Percentiles rank a stretch among this genome's conserved stretches.
These are phyloP conservation scores for Hetaerina titia DNA, from an alignment of 2,888 invertebrate genomes.

Conservation along the genomic window DNA sequence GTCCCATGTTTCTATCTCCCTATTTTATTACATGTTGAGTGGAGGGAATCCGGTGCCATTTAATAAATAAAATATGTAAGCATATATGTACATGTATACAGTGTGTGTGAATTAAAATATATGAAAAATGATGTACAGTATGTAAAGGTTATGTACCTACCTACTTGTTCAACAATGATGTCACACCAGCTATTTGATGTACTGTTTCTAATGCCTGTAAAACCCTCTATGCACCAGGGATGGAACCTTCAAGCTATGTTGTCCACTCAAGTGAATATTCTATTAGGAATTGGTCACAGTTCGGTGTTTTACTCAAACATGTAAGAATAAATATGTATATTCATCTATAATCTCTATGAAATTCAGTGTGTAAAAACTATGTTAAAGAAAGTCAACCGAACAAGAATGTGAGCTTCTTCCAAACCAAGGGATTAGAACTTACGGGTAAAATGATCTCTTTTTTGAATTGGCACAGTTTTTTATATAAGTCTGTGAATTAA, in stretches of 20 bases:
- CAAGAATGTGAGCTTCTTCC: neutral
- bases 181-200: neutral
- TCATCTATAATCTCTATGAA: neutral
- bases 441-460: constrained; percentile 10
- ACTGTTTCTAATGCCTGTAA: neutral
- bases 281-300: neutral
- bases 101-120: neutral
- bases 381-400: neutral
- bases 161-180: neutral
- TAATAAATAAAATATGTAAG: too few species aligned
- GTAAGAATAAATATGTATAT: neutral
- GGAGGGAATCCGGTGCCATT: too few species aligned
- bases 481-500: neutral
- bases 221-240: neutral
- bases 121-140: neutral
- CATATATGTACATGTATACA: too few species aligned
- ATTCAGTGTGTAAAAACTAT: neutral
- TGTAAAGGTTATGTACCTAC: neutral
- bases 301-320: neutral
- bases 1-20: too few species aligned
- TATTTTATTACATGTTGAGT: too few species aligned
- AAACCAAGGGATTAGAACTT: neutral
- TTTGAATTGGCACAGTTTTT: neutral
- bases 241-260: neutral
- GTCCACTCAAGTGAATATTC: neutral